Percentiles rank a stretch among this genome's conserved stretches.
Conservation (phyloP, 2,113 vertebrate genomes). For the Kobus ellipsiprymnus region DNA sequence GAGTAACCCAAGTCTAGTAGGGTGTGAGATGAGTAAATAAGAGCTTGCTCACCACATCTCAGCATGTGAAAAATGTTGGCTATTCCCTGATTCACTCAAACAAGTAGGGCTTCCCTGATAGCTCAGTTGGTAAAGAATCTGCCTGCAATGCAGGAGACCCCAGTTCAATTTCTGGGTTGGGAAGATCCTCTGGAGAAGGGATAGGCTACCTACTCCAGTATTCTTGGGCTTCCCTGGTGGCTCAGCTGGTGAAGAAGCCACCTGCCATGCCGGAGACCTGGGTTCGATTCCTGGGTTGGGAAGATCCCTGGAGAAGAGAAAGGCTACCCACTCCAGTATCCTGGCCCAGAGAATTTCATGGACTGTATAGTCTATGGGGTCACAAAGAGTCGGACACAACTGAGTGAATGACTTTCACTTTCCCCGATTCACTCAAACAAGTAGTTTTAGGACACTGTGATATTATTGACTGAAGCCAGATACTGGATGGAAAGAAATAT, state of each 20-base stretch:
- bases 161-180: background rate
- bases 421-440: background rate
- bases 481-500: background rate
- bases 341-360: fast-evolving
- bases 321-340: background rate
- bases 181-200: background rate
- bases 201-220: background rate
- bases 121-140: background rate
- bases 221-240: background rate
- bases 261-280: background rate
- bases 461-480: background rate
- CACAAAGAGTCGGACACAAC: fast-evolving
- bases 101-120: background rate
- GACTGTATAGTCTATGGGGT: background rate
- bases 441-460: background rate
- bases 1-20: background rate
- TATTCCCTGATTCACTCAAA: background rate
- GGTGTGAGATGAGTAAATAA: background rate
- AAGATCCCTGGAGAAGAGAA: background rate
- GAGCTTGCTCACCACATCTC: background rate
- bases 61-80: background rate
- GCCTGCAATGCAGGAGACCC: background rate
- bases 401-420: background rate
- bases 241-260: background rate
- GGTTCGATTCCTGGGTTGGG: background rate